These are phyloP conservation scores for Stylophora pistillata DNA, from an alignment of 64 coral and sea anemone species.

Conservation along the genomic window DNA sequence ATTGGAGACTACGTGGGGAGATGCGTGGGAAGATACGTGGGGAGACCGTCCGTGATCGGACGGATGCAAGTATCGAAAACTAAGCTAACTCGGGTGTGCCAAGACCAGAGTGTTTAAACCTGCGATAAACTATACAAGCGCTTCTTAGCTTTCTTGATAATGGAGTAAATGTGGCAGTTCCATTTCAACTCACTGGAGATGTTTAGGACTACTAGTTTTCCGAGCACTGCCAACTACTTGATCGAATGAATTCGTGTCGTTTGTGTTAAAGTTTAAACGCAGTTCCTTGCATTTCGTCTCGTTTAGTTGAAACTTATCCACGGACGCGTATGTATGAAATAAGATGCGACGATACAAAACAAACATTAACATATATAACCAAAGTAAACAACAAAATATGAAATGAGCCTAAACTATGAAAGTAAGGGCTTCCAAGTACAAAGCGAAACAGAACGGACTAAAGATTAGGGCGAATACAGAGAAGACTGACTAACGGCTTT, in stretches of 20 bases:
- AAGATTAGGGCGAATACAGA: too few relatives aligned
- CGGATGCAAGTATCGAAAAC: not conserved
- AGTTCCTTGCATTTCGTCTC: conserved; percentile 57
- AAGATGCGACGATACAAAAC: too few relatives aligned
- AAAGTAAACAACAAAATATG: too few relatives aligned
- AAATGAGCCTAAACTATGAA: too few relatives aligned
- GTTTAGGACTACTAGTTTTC: too few relatives aligned
- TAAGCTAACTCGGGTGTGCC: conserved; percentile 3
- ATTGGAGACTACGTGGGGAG: too few relatives aligned
- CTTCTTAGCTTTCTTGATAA: conserved; percentile 32
- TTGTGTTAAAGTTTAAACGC: conserved; percentile 1
- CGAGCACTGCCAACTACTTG: not conserved
- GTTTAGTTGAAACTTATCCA: conserved; percentile 42
- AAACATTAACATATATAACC: too few relatives aligned
- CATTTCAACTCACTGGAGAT: conserved; percentile 1
- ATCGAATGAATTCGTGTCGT: not conserved
- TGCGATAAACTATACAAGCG: conserved; percentile 4
- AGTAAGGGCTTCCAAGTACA: too few relatives aligned
- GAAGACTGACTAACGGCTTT: too few relatives aligned
- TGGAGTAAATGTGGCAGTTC: not conserved
- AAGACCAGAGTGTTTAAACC: not conserved
- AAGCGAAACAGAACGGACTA: too few relatives aligned
- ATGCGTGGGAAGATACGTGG: too few relatives aligned
- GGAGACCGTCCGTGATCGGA: too few relatives aligned
- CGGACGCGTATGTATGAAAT: not conserved